Conservation (phyloP, 2,797 vertebrate species). For the Mormyrus proboscirostris region DNA sequence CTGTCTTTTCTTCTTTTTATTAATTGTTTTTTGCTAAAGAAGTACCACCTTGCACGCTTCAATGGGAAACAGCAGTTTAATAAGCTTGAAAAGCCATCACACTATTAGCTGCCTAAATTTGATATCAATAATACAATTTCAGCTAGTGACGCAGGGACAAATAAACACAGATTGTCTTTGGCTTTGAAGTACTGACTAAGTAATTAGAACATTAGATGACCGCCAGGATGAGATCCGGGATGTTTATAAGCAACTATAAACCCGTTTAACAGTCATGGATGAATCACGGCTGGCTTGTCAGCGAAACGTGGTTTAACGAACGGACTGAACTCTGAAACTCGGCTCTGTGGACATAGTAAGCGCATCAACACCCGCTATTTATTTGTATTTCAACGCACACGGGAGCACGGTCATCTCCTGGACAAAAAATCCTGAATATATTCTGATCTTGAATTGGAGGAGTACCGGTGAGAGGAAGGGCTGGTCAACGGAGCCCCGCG, state of each 20-base stretch:
- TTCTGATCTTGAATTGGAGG: not conserved
- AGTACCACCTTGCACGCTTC: not conserved
- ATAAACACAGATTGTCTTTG: not conserved
- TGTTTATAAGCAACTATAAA: not conserved
- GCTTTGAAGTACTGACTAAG: not conserved
- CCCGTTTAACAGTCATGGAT: not conserved
- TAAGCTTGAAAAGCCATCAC: not conserved
- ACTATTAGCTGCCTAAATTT: not conserved
- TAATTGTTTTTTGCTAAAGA: not conserved
- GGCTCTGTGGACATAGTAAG: not conserved
- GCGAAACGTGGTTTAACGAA: not conserved
- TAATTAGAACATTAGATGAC: not conserved
- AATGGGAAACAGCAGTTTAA: not conserved
- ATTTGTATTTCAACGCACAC: not conserved
- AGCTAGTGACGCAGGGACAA: not conserved
- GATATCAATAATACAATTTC: not conserved
- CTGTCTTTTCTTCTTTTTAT: not conserved
- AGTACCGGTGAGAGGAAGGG: not conserved
- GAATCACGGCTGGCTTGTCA: conserved; percentile 1
- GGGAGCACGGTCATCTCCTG: not conserved
- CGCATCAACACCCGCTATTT: not conserved
- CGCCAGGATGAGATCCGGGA: not conserved
- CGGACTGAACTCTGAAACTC: not conserved
- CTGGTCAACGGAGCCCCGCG: not conserved
- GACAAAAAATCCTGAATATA: not conserved